These are phyloP conservation scores for Phoebastria nigripes DNA, from an alignment of 2,797 vertebrate genomes.

Conservation along the genomic window DNA sequence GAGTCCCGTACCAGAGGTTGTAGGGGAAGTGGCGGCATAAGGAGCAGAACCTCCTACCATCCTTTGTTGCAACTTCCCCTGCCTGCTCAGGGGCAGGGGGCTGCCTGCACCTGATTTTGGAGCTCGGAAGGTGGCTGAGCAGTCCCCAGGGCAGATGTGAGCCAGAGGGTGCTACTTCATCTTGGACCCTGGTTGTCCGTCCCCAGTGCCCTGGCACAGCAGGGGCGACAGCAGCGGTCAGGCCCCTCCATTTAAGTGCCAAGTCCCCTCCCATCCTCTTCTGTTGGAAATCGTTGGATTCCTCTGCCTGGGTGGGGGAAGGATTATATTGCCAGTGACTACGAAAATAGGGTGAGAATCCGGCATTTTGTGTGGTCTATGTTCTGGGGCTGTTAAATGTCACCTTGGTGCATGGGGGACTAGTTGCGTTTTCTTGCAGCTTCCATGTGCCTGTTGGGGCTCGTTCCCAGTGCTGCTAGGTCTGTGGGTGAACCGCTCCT, in stretches of 20 bases:
- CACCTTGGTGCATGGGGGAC: fast-evolving
- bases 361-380: not conserved
- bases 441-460: not conserved
- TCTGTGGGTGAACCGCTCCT: not conserved
- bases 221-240: not conserved
- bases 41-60: not conserved
- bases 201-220: not conserved
- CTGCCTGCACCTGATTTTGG: not conserved
- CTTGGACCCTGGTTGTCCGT: not conserved
- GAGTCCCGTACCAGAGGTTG: not conserved
- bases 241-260: not conserved
- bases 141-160: not conserved
- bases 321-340: not conserved
- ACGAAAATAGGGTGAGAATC: not conserved
- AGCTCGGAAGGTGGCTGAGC: not conserved
- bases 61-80: not conserved
- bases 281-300: not conserved
- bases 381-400: not conserved
- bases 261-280: not conserved
- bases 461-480: not conserved
- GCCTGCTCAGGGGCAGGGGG: not conserved
- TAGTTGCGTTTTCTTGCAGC: not conserved
- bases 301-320: not conserved
- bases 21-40: fast-evolving
- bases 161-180: not conserved